Evolutionary conservation across 1,140 invertebrate genomes (phyloP).

Genomic region (Pectinophora gossypiella): DNA sequence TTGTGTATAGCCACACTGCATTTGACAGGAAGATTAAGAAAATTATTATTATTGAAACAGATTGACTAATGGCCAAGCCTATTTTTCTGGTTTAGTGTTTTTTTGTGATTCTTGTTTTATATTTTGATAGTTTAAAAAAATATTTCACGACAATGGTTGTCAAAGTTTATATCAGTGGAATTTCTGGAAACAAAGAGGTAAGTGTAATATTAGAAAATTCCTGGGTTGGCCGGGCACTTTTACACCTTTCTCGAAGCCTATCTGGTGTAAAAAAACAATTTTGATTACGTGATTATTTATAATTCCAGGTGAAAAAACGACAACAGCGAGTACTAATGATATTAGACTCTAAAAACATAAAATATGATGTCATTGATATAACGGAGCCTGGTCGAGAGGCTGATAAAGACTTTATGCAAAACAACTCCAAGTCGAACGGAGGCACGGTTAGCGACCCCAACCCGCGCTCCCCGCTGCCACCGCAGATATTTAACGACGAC

Average conservation of each 20-base stretch:
- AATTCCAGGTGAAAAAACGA: constrained; percentile 92
- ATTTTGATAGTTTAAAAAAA: constrained; percentile 29
- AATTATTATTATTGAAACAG: constrained; percentile 58
- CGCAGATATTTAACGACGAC: constrained; percentile 95
- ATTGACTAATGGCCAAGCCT: constrained; percentile 70
- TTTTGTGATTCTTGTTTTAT: constrained; percentile 28
- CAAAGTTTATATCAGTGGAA: constrained; percentile 92
- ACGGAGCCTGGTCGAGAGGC: constrained; percentile 92
- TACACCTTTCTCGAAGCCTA: constrained; percentile 43
- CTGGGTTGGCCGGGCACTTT: constrained; percentile 47
- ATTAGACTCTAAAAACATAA: constrained; percentile 91
- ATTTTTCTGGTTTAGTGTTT: constrained; percentile 56
- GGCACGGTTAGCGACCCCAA: constrained; percentile 79
- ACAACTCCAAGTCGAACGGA: constrained; percentile 87
- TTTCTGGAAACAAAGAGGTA: constrained; percentile 94
- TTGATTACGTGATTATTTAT: constrained; percentile 44
- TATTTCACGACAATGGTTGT: constrained; percentile 82
- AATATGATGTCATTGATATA: constrained; percentile 93
- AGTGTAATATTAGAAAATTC: constrained; percentile 58
- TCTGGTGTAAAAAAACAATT: constrained; percentile 53
- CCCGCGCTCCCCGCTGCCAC: constrained; percentile 86
- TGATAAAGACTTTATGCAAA: constrained; percentile 95
- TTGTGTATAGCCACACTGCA: constrained; percentile 20
- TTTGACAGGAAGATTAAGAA: too few species aligned
- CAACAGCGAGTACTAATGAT: constrained; percentile 95